A percentile compares a stretch with the other conserved stretches of the same genome.
Conservation (phyloP, 2,888 invertebrate species). For the Proisotoma minuta region DNA sequence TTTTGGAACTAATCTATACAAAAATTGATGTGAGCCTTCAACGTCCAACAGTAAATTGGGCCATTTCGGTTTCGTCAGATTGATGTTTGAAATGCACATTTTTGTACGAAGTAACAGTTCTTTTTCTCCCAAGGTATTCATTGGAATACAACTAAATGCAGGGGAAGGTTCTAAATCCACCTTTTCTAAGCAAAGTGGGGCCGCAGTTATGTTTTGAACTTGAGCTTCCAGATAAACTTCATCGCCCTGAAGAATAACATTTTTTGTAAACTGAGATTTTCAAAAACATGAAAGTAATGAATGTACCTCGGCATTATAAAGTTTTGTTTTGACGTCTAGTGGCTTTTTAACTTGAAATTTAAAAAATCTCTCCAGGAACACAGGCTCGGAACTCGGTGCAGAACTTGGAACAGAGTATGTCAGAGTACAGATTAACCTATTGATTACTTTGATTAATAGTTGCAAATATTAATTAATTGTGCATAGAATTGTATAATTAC, state of each 20-base stretch:
- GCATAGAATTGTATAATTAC: slow-evolving; percentile 54
- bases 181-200: slow-evolving; percentile 88
- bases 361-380: slow-evolving; percentile 92
- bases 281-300: slow-evolving; percentile 3
- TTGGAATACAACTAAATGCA: slow-evolving; percentile 64
- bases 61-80: slow-evolving; percentile 20
- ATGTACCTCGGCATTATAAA: slow-evolving; percentile 82
- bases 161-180: slow-evolving; percentile 88
- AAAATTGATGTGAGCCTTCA: slow-evolving; percentile 86
- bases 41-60: slow-evolving; percentile 64
- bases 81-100: slow-evolving; percentile 10
- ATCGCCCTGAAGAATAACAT: slow-evolving; percentile 50
- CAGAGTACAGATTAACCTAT: slow-evolving; percentile 90
- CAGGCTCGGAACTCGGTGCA: slow-evolving; percentile 55
- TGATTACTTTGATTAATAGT: slow-evolving; percentile 47
- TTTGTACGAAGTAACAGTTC: slow-evolving; percentile 24
- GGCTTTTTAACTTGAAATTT: slow-evolving; percentile 98
- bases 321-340: slow-evolving; percentile 95
- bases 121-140: slow-evolving; percentile 30
- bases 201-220: slow-evolving; percentile 88
- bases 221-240: slow-evolving; percentile 69
- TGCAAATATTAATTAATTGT: neutral
- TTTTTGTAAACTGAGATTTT: slow-evolving; percentile 8
- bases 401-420: slow-evolving; percentile 61
- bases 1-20: slow-evolving; percentile 85